Evolutionary conservation across 2,797 vertebrate genomes (phyloP), one percentile per base, ranked within the genome.

Genomic region (Melanogrammus aeglefinus): DNA sequence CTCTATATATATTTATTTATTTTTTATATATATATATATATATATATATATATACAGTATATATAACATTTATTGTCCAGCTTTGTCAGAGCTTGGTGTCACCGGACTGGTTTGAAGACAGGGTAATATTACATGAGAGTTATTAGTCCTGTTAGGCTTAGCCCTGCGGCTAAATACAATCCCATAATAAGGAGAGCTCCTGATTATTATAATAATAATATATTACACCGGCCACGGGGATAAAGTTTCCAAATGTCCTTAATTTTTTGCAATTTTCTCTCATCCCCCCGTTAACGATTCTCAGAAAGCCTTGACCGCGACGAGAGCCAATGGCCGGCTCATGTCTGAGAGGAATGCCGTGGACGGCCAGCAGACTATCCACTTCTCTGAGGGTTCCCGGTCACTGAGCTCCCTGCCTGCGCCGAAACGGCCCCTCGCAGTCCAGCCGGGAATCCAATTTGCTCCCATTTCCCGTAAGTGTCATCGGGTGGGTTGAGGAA

Each of bases 391-490:
- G 35, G 74, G 31, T 77, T 21, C 79, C 33, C 38, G 44, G n/a
- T 74, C 35, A 33, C 8, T n/a, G 76, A 33, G 76, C 75, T 70
- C 12, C 39, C 29, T 75, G 73, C 51, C 35, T 38, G 8, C 9
- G n/a, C 69, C 75, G 81, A 74, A 80, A 83, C 18, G 21, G 63
- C 63, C 27, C n/a, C 31, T 70, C 16, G 18, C 12, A 66, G 47
- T 33, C 71, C 70, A 69, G 74, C 66, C 71, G 75, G 72, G 81
- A 84, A 70, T 86, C 70, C 72, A 70, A 78, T 81, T 75, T 77
- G 41, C 72, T 63, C 76, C 69, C 9, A 71, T 80, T 87, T 84
- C 78, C 86, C 7, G 27, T 77, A 85, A 89, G 66, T 82, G 57
- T 84, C 80, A 71, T 66, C 38, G 74, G 72, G n/a, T 21, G 21